phyloP scores from a whole-genome alignment of 2,888 invertebrate species.

The Acanthosoma haemorrhoidale region DNA sequence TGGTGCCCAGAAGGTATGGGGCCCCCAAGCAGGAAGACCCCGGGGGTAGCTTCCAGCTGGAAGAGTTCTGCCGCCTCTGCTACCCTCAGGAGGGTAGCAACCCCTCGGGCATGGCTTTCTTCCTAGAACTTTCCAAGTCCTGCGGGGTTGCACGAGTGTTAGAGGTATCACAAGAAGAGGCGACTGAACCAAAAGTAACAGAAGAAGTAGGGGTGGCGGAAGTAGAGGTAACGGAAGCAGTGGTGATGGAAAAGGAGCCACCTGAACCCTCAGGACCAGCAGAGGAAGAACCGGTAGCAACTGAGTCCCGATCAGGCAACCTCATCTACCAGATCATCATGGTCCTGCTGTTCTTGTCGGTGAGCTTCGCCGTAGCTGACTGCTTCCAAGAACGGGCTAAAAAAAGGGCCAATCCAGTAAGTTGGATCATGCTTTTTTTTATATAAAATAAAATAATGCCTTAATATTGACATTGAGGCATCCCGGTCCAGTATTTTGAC shows the following conservation, averaged over 20 bases:
- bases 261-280: neutral
- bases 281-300: neutral
- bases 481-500: too few species aligned
- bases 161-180: neutral
- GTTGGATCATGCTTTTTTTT: too few species aligned
- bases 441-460: too few species aligned
- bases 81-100: neutral
- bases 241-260: neutral
- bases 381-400: slow-evolving; percentile 34
- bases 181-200: too few species aligned
- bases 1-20: slow-evolving; percentile 3
- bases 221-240: neutral
- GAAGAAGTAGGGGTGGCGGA: neutral
- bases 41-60: neutral
- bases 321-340: slow-evolving; percentile 37
- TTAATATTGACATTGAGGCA: too few species aligned
- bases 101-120: neutral
- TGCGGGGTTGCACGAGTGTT: neutral
- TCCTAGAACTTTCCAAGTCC: neutral
- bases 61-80: neutral
- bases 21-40: neutral
- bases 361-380: slow-evolving; percentile 34
- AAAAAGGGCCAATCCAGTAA: slow-evolving; percentile 22
- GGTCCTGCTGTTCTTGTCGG: slow-evolving; percentile 36
- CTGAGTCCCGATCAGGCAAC: neutral